Base-by-base conservation (phyloP, 2,797 vertebrate genomes). In the Phrynocephalus vlangalii region DNA sequence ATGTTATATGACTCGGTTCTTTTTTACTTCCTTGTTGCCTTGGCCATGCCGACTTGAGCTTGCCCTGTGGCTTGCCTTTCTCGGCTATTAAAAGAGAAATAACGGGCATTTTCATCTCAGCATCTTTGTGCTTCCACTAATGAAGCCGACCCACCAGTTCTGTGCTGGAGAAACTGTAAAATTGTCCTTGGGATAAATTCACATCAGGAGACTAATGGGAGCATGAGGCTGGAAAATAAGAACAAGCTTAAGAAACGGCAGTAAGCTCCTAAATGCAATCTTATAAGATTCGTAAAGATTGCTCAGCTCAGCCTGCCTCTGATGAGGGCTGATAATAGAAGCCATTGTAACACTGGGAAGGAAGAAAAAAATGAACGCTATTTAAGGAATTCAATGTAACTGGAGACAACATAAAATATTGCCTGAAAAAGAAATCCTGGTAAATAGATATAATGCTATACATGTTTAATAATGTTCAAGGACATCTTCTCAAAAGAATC, bases 101-200 rank as follows among this genome's bases (percentile, higher is more conserved):
- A 83, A 89, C 38, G 92, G 16, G n/a, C 26, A 76, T 88, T 93
- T 66, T 75, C 9, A 85, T 90, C 88, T 91, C 56, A 82, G 79
- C 1, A 85, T 28, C 85, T 89, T 90, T 68, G 28, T 83, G 26
- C 79, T 68, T 81, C 16, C 18, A 30, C 50, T 71, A 85, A 0
- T 1, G 85, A 91, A n/a, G 81, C 79, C 11, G 56, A 76, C 81
- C 91, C 80, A 75, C 26, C 4, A 79, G 2, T 93, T 92, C 70
- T 84, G 28, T 38, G 72, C 22, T 0, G 0, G 10, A 92, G 85
- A 91, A 92, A 90, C 88, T 56, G 80, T 90, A 89, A 91, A 90
- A 92, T 92, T 92, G 80, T 93, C 33, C 82, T 78, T 85, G 91
- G 84, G 83, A 90, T 88, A 84, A 91, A 3, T 94, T 92, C 92